Percentiles rank a stretch among this genome's conserved stretches.
Conservation (phyloP, 2,888 invertebrate genomes). For the Drepanosiphum platanoidis region DNA sequence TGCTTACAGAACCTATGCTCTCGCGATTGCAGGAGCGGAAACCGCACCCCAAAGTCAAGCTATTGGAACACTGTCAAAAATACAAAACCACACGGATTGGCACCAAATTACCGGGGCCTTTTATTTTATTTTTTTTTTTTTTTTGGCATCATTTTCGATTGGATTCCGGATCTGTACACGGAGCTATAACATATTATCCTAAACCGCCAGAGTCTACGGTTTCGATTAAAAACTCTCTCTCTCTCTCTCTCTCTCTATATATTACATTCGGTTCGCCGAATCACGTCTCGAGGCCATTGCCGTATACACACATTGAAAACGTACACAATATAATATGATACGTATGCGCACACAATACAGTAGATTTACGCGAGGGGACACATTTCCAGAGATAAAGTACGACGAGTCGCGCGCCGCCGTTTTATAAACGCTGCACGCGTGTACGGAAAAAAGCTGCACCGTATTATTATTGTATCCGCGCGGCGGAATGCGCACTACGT, state of each 20-base stretch:
- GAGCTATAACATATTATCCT: background rate
- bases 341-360: background rate
- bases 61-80: constrained; percentile 56
- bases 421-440: background rate
- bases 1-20: constrained; percentile 13
- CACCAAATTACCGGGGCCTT: constrained; percentile 42
- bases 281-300: constrained; percentile 15
- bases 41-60: constrained; percentile 25
- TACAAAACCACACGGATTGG: constrained; percentile 50
- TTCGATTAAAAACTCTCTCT: constrained; percentile 47
- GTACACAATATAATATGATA: too few species aligned
- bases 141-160: constrained; percentile 56
- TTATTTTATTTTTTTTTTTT: constrained; percentile 30
- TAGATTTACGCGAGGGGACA: background rate
- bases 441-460: background rate
- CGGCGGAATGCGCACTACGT: background rate
- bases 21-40: background rate
- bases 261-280: background rate
- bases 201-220: background rate
- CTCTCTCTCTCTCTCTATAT: background rate
- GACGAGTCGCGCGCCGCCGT: background rate
- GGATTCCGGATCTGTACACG: constrained; percentile 35
- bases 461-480: background rate
- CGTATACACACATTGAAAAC: background rate
- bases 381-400: background rate